Percentiles rank a stretch among this genome's conserved stretches.
These are phyloP conservation scores for Leptestheria dahalacensis DNA, from an alignment of 1,140 invertebrate genomes.

Conservation along the genomic window DNA sequence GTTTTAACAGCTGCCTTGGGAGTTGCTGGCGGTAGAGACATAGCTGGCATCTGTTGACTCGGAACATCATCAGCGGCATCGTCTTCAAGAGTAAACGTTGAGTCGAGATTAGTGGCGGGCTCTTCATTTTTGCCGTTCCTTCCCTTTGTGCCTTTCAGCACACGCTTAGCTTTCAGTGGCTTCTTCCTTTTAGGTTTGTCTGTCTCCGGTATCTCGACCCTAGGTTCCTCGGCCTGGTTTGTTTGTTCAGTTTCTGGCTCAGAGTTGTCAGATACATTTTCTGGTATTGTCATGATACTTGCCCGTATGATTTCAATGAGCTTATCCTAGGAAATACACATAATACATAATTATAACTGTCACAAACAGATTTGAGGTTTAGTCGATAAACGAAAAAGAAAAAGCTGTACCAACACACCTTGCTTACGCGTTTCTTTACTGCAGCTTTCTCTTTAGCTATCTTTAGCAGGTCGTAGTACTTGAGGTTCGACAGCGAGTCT, in stretches of 20 bases:
- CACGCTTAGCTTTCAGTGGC: background rate
- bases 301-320: background rate
- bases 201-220: too few species aligned
- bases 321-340: background rate
- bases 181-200: background rate
- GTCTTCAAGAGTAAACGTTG: background rate
- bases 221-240: background rate
- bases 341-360: background rate
- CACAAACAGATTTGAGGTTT: background rate
- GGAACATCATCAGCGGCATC: background rate
- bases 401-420: too few species aligned
- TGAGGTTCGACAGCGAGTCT: background rate
- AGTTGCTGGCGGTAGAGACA: background rate
- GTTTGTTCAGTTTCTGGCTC: background rate
- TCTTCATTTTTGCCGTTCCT: background rate
- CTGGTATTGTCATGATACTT: background rate
- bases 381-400: too few species aligned
- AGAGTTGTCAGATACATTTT: background rate
- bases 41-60: background rate
- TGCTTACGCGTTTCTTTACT: background rate
- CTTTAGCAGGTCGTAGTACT: background rate
- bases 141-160: background rate
- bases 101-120: background rate
- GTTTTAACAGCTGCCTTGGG: background rate
- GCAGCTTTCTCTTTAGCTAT: background rate